Base-by-base conservation (phyloP, 2,113 vertebrate genomes). In the Tursiops truncatus region DNA sequence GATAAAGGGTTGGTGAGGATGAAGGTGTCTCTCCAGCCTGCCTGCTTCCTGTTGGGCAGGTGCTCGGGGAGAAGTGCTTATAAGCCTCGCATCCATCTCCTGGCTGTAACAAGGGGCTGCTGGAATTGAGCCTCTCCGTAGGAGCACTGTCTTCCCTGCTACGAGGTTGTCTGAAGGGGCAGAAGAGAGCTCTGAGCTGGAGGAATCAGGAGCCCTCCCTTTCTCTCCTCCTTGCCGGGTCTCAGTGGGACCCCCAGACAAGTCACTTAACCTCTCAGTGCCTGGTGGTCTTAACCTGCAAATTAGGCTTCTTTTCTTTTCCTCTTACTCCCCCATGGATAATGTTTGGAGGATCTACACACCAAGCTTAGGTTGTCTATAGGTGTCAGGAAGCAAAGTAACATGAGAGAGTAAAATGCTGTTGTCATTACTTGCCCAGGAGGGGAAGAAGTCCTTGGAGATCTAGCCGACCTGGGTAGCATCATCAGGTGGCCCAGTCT, bases 21-120 rank as follows among this genome's bases (percentile, higher is more conserved):
- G 17, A 36, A 50, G 74, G 38, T 18, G 33, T 23, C 85, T 76
- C 58, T 96, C 53, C 63, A 44, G 47, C 5, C n/a, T 53, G 38
- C 6, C 41, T 60, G 67, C 82, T 89, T 74, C 23, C 2, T 18
- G 38, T 80, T 41, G 70, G 60, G 50, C 79, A 92, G 89, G 71
- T 97, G 88, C 67, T 96, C 36, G 15, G 81, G 33, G 58, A 68
- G 38, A 74, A 71, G 41, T 76, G 95, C 77, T 97, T 90, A 95
- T 91, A 94, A 95, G 71, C 70, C 60, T 67, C 9, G 36, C 91
- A 80, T 71, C 9, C 33, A 83, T 95, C 63, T 84, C 62, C 62
- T 65, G 60, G 12, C 81, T 44, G 25, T 96, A 91, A 88, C 73
- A 80, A 97, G 76, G 20, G 53, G 65, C 79, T 85, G 53, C 62